Evolutionary conservation across 2,888 invertebrate genomes (phyloP), one percentile per base, ranked within the genome.

Genomic region (Lissonota sp.): DNA sequence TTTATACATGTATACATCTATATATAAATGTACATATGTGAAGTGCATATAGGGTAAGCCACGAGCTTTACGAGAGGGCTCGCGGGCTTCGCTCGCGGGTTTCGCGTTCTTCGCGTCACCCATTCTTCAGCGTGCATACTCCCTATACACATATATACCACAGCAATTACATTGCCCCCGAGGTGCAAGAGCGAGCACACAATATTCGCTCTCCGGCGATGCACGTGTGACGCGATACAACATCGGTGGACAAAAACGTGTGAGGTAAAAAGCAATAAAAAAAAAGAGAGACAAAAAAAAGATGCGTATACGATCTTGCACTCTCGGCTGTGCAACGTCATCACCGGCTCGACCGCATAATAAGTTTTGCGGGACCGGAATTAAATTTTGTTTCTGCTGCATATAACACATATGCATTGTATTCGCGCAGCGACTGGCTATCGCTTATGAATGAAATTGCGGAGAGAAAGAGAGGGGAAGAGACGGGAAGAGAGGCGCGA

Each of bases 11-110:
- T 46, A 69, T 69, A 75, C 46, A 51, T 72, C 57, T 42, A 39
- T 57, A 66, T 46, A 64, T 8, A 39, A 42, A 57, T 55, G 60
- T 75, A 75, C 71, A 76, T 58, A 55, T 67, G 67, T 6, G 53
- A 53, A 12, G 12, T 12, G 53, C 2, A 6, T 60, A 83, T 75
- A 81, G 84, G 81, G 84, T 88, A 84, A 64, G 71, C 64, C 72
- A 62, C 83, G 84, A 87, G 86, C 85, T 90, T 90, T 90, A 90
- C 86, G 89, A 89, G 26, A 26, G 87, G 85, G 84, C 83, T 84
- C 79, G 66, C 58, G 76, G 58, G 67, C 53, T 26, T 69, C 49
- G 66, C 73, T 58, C 70, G 70, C 79, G 57, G 63, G 67, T 39
- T 42, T 42, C 26, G 40, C 69, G 75, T 46, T 69, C 72, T 60